Base-by-base conservation (phyloP, 2,888 invertebrate genomes). In the Temnothorax unifasciatus region DNA sequence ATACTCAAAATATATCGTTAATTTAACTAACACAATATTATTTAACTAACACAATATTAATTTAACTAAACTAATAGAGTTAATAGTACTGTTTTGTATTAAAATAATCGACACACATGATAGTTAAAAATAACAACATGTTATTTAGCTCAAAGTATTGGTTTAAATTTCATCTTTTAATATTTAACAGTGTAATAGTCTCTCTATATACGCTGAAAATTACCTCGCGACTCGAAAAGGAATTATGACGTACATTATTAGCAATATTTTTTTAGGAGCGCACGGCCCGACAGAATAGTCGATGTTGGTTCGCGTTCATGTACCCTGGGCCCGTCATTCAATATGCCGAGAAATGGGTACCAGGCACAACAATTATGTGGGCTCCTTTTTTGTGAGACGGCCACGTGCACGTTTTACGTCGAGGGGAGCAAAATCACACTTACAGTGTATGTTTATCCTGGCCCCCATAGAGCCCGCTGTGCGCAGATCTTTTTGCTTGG, bases 341-440 rank as follows among this genome's bases (percentile, higher is more conserved):
- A 71, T 71, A 69, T 69, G 69, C 44, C 21, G 4, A 52, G 52
- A 2, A 64, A 25, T 76, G 8, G 34, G 34, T 69, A 71, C 47
- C 71, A 18, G 9, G 47, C 13, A 57, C 68, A 68, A 79, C 59
- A 71, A 71, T 81, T 81, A 81, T 71, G 79, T 81, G 79, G 79
- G 79, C 47, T 59, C n/a, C 79, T 59, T 71, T 79, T 81, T 81
- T 71, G 47, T 61, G 21, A 47, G 59, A 21, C 79, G 59, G 59
- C 79, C 79, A 81, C 79, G 79, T 81, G 79, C 59, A 81, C 38
- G 38, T 21, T 81, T 59, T 69, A 34, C 79, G 59, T 8, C 47
- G 79, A 57, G 63, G 79, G 71, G 71, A 81, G 59, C 59, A 47
- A 81, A 69, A 81, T 81, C 79, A 81, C 79, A 81, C 71, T 81